A percentile compares a stretch with the other conserved stretches of the same genome.
Conservation (phyloP, 2,113 vertebrate genomes). For the Tragulus kanchil region DNA sequence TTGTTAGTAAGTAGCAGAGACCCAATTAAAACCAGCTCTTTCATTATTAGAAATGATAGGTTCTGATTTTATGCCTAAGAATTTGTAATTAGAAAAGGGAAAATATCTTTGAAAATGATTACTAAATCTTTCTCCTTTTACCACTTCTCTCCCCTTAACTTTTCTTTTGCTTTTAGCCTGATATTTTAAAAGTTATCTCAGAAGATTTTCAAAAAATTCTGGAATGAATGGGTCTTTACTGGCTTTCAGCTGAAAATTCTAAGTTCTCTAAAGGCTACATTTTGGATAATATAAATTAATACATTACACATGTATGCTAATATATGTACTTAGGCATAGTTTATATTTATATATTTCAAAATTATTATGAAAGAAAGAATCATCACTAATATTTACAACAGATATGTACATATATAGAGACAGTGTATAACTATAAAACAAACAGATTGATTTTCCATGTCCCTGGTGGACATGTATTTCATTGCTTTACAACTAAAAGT, state of each 20-base stretch:
- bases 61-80: background rate
- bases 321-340: background rate
- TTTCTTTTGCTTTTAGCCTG: background rate
- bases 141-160: background rate
- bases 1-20: background rate
- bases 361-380: background rate
- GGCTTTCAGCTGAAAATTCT: background rate
- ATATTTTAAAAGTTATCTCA: conserved; percentile 2
- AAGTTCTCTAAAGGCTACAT: background rate
- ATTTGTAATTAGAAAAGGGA: background rate
- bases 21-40: background rate
- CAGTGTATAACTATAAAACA: background rate
- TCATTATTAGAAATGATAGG: background rate
- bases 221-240: background rate
- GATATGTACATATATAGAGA: background rate
- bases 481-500: background rate
- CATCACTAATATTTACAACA: background rate
- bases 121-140: background rate
- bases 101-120: background rate
- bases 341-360: background rate
- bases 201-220: background rate
- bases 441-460: background rate
- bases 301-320: background rate
- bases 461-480: background rate
- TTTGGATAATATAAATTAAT: background rate